Percentiles rank a stretch among this genome's conserved stretches.
phyloP scores from a whole-genome alignment of 1,140 invertebrate species.

The Helicoverpa armigera region DNA sequence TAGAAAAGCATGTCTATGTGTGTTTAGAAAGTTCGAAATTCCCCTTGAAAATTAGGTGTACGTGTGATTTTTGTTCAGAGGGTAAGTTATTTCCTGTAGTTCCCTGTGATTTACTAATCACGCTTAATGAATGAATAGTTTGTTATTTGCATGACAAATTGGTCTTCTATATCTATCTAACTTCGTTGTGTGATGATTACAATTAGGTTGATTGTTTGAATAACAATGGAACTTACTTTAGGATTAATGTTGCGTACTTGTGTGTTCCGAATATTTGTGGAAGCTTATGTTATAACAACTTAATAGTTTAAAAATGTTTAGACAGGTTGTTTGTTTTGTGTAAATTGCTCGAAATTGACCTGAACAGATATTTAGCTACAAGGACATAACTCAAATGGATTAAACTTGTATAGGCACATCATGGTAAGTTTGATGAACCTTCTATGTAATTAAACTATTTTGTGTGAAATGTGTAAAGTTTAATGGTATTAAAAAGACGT shows the following conservation, averaged over 20 bases:
- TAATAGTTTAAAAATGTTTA: background rate
- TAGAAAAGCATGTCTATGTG: constrained; percentile 79
- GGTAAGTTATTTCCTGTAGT: constrained; percentile 68
- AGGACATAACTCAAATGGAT: no score
- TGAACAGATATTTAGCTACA: no score
- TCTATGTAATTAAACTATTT: no score
- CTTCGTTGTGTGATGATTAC: background rate
- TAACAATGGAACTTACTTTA: background rate
- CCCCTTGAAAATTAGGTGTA: constrained; percentile 71
- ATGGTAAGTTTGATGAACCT: no score
- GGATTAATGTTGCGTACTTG: background rate
- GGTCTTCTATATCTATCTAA: constrained; percentile 10
- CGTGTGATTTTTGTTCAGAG: constrained; percentile 63
- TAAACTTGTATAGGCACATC: no score
- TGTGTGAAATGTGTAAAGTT: no score
- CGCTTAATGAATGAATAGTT: constrained; percentile 45
- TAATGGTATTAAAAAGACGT: no score
- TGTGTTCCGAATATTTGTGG: background rate
- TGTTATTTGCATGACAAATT: constrained; percentile 40
- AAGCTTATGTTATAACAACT: background rate
- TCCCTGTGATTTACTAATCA: constrained; percentile 45
- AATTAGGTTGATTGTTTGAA: background rate
- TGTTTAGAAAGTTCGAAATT: constrained; percentile 71
- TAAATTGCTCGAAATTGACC: no score
- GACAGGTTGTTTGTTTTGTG: no score